phyloP scores from a whole-genome alignment of 1,140 invertebrate genomes.

The Callitettix versicolor region DNA sequence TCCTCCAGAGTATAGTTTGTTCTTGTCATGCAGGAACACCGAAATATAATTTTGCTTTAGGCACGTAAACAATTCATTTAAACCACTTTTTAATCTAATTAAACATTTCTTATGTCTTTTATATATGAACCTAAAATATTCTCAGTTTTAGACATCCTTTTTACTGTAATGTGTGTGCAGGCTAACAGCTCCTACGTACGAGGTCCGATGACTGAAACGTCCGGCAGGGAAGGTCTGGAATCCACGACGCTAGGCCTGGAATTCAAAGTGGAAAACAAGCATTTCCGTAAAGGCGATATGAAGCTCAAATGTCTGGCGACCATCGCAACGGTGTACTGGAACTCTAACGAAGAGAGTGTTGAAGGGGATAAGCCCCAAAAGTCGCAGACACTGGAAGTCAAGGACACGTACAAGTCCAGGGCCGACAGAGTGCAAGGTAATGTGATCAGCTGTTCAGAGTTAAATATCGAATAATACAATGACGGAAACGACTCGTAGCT shows the following conservation, averaged over 20 bases:
- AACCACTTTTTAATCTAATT: too few relatives aligned
- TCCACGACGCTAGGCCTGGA: conserved; percentile 54
- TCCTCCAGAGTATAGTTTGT: too few relatives aligned
- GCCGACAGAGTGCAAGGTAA: conserved; percentile 39
- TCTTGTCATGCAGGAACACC: too few relatives aligned
- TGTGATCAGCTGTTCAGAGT: too few relatives aligned
- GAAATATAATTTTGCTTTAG: too few relatives aligned
- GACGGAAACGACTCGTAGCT: too few relatives aligned
- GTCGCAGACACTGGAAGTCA: conserved; percentile 48
- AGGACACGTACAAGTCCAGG: conserved; percentile 38
- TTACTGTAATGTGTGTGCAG: too few relatives aligned
- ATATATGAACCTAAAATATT: too few relatives aligned
- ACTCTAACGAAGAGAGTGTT: conserved; percentile 72
- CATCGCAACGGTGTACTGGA: conserved; percentile 68
- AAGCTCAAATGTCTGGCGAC: conserved; percentile 79
- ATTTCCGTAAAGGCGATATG: conserved; percentile 70
- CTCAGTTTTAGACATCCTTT: too few relatives aligned
- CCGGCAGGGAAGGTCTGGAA: conserved; percentile 51
- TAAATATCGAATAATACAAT: too few relatives aligned
- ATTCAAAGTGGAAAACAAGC: conserved; percentile 59
- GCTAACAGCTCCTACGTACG: conserved; percentile 40
- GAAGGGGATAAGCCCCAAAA: conserved; percentile 53
- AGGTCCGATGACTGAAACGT: conserved; percentile 37
- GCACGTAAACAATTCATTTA: too few relatives aligned
- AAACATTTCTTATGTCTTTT: too few relatives aligned